Evolutionary conservation across 2,113 vertebrate genomes (phyloP).

Genomic region (Genyomyrus donnyi): DNA sequence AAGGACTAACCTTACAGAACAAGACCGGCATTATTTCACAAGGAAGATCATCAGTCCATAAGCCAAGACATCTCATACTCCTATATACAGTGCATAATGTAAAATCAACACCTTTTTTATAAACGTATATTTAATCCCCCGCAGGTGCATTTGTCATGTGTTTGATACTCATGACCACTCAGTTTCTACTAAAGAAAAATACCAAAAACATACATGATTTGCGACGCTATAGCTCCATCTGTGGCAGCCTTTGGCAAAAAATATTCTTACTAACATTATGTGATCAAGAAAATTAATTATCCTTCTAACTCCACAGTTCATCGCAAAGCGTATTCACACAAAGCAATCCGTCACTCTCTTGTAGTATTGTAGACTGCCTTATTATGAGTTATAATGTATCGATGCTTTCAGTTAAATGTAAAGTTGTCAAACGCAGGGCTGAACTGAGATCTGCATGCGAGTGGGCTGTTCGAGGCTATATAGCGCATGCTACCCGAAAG

Average conservation of each 20-base stretch:
- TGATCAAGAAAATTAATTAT: background rate
- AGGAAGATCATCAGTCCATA: background rate
- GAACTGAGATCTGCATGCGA: background rate
- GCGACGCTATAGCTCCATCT: background rate
- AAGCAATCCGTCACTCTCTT: background rate
- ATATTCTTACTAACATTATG: background rate
- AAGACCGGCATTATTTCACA: conserved; percentile 18
- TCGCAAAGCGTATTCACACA: background rate
- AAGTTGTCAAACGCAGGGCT: background rate
- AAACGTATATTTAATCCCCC: background rate
- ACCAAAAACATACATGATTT: background rate
- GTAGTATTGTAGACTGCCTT: background rate
- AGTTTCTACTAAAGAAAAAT: background rate
- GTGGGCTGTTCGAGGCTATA: background rate
- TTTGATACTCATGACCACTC: background rate
- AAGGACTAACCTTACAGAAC: conserved; percentile 9
- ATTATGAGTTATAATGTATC: background rate
- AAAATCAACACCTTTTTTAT: background rate
- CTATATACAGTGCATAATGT: background rate
- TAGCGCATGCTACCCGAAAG: background rate
- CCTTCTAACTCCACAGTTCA: background rate
- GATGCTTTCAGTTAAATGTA: background rate
- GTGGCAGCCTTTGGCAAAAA: background rate
- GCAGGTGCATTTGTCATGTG: conserved; percentile 5
- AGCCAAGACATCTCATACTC: background rate